Evolutionary conservation across 1,140 invertebrate species (phyloP).

Genomic region (Solenopsis fugax): DNA sequence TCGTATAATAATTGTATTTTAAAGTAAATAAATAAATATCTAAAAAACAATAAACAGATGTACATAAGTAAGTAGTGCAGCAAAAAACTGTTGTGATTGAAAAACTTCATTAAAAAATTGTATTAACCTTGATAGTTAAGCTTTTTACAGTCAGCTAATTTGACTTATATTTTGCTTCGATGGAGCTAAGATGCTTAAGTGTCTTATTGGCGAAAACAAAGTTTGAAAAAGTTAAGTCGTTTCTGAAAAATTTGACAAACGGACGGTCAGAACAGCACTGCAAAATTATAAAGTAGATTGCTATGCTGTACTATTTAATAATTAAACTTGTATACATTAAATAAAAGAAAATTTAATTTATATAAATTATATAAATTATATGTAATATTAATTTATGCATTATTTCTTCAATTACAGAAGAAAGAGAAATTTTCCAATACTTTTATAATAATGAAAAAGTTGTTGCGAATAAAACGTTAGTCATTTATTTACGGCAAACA

Average conservation of each 20-base stretch:
- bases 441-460: not conserved
- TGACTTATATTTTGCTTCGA: too few relatives aligned
- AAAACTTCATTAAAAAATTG: too few relatives aligned
- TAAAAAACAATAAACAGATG: not conserved
- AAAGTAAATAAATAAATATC: not conserved
- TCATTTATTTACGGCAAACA: not conserved
- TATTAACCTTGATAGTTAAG: too few relatives aligned
- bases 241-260: too few relatives aligned
- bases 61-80: not conserved
- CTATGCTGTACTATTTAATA: not conserved
- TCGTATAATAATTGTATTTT: not conserved
- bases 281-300: too few relatives aligned
- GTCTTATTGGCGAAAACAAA: too few relatives aligned
- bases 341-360: not conserved
- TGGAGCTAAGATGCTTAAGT: too few relatives aligned
- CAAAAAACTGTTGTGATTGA: too few relatives aligned
- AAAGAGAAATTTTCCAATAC: not conserved
- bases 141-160: too few relatives aligned
- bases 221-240: too few relatives aligned
- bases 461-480: not conserved
- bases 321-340: not conserved
- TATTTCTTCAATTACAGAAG: not conserved
- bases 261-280: too few relatives aligned
- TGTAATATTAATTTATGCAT: not conserved
- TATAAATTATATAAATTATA: not conserved